phyloP scores from a whole-genome alignment of 1,140 invertebrate genomes.

The Panagrolaimus sp. region DNA sequence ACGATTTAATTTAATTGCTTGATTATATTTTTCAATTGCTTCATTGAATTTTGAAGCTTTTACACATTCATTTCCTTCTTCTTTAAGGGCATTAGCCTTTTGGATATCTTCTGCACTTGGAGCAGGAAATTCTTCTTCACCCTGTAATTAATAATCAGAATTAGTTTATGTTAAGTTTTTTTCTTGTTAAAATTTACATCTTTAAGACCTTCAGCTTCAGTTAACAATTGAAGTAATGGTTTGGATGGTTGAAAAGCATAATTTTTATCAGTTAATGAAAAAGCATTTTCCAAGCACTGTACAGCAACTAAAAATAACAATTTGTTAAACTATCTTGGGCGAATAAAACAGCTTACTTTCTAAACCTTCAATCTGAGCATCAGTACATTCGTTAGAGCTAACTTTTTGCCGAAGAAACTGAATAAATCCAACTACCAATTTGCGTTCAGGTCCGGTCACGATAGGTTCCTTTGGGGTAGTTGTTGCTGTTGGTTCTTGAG shows the following conservation, averaged over 20 bases:
- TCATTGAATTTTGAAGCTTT: constrained; percentile 41
- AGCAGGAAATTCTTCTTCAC: constrained; percentile 45
- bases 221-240: constrained; percentile 53
- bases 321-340: too few relatives aligned
- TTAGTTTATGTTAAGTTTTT: not conserved
- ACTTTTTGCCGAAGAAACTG: constrained; percentile 57
- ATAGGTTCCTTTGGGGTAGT: not conserved
- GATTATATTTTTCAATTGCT: constrained; percentile 55
- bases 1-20: constrained; percentile 48
- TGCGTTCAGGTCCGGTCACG: constrained; percentile 38
- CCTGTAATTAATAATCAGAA: constrained; percentile 15
- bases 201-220: constrained; percentile 42
- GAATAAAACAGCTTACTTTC: constrained; percentile 48
- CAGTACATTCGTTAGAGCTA: constrained; percentile 48
- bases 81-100: constrained; percentile 38
- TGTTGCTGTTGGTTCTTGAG: too few relatives aligned
- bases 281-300: constrained; percentile 54
- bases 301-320: constrained; percentile 49
- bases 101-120: constrained; percentile 41
- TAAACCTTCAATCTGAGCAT: constrained; percentile 51
- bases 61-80: constrained; percentile 47
- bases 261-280: constrained; percentile 47
- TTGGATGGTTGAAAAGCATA: constrained; percentile 55
- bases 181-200: constrained; percentile 29
- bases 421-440: constrained; percentile 54